Conservation (phyloP, 1,140 invertebrate genomes). For the Latrodectus geometricus region DNA sequence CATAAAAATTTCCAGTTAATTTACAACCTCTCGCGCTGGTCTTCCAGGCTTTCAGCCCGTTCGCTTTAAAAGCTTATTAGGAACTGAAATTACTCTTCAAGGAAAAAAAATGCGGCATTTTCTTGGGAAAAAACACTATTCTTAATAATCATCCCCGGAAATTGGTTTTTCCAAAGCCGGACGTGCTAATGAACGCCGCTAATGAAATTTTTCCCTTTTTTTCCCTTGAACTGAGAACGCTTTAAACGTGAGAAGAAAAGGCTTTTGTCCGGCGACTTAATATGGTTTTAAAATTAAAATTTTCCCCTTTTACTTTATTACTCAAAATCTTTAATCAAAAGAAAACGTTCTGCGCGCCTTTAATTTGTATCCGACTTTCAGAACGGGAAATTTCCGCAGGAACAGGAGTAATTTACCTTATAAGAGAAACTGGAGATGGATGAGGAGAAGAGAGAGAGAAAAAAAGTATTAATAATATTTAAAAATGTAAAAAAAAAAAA, state of each 20-base stretch:
- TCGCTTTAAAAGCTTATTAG: constrained; percentile 9
- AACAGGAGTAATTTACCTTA: constrained; percentile 2
- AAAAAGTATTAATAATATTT: constrained; percentile 1
- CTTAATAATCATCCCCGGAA: constrained; percentile 59
- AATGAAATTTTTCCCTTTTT: constrained; percentile 53
- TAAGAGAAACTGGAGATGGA: constrained; percentile 8
- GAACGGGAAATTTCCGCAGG: constrained; percentile 28
- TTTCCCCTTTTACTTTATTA: constrained; percentile 21
- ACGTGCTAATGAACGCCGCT: constrained; percentile 54
- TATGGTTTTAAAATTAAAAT: constrained; percentile 61
- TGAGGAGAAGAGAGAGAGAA: not conserved
- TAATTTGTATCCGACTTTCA: constrained; percentile 57
- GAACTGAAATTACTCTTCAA: constrained; percentile 4
- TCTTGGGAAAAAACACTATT: constrained; percentile 22
- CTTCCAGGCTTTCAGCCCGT: not conserved
- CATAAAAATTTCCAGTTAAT: not conserved
- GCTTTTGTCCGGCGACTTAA: constrained; percentile 52
- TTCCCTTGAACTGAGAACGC: constrained; percentile 21
- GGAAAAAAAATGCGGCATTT: constrained; percentile 6
- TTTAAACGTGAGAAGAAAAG: constrained; percentile 26
- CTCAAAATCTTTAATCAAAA: constrained; percentile 59
- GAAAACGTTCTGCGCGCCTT: constrained; percentile 46
- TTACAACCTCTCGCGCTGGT: not conserved
- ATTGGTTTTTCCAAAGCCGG: constrained; percentile 53
- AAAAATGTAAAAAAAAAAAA: constrained; percentile 26